These are phyloP conservation scores for Gobio gobio DNA, from an alignment of 2,113 vertebrate species.

Conservation along the genomic window DNA sequence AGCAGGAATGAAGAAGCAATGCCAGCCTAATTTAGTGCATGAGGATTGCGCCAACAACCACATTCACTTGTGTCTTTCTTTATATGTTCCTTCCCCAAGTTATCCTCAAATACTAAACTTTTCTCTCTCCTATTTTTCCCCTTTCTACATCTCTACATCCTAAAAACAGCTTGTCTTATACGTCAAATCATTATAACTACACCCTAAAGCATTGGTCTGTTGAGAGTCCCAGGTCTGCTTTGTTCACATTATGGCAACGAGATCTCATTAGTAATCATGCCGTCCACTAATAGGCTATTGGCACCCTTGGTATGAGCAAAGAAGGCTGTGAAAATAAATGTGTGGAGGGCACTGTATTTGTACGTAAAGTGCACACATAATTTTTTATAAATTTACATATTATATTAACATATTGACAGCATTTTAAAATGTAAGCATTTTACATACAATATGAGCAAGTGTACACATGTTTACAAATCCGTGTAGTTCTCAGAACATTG, in stretches of 20 bases:
- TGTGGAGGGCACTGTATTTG: background rate
- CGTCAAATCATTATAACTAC: background rate
- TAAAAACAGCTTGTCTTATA: background rate
- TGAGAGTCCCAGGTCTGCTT: background rate
- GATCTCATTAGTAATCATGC: background rate
- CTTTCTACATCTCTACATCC: background rate
- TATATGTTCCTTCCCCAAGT: background rate
- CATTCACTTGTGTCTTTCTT: background rate
- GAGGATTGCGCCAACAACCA: constrained; percentile 10
- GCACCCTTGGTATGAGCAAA: too few species aligned
- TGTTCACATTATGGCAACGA: background rate
- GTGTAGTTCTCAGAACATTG: background rate
- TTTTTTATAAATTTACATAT: background rate
- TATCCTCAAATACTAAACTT: background rate
- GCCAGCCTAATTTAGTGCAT: constrained; percentile 24
- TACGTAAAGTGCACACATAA: background rate
- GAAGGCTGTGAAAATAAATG: too few species aligned
- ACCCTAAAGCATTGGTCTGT: background rate
- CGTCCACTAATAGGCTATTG: too few species aligned
- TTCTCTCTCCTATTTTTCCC: background rate
- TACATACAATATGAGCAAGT: background rate
- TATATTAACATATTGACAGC: background rate
- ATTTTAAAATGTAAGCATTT: background rate
- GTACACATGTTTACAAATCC: background rate
- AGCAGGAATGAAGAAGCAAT: background rate